Evolutionary conservation across 2,113 vertebrate genomes (phyloP).

Genomic region (Tyto alba): DNA sequence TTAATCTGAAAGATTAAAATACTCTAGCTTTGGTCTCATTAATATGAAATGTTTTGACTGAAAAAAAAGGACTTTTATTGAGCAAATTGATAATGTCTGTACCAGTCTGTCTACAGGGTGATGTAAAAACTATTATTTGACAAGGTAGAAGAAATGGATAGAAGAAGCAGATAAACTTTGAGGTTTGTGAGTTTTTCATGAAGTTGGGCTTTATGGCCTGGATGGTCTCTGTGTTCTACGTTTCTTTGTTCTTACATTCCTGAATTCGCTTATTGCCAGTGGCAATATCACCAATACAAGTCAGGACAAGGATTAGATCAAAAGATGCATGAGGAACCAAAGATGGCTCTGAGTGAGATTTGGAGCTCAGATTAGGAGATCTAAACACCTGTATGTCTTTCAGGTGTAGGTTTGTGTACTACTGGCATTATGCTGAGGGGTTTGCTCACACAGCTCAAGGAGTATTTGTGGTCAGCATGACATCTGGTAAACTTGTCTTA

Average conservation of each 20-base stretch:
- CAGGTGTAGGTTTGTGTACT: not conserved
- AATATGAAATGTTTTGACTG: rapidly evolving
- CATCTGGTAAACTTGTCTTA: not conserved
- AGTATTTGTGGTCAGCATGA: not conserved
- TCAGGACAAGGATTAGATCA: constrained; percentile 59
- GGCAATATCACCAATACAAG: constrained; percentile 56
- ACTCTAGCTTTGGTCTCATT: not conserved
- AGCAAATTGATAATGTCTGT: not conserved
- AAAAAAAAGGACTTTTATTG: not conserved
- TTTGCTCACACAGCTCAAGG: not conserved
- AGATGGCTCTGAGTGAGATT: constrained; percentile 51
- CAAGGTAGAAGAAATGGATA: not conserved
- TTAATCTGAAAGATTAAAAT: not conserved
- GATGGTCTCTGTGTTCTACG: not conserved
- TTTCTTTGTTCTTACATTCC: constrained; percentile 57
- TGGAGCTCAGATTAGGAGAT: constrained; percentile 50
- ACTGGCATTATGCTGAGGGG: not conserved
- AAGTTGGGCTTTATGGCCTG: not conserved
- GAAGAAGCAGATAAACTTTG: not conserved
- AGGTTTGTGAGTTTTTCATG: not conserved
- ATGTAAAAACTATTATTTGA: not conserved
- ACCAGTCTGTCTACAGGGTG: not conserved
- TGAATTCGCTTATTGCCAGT: constrained; percentile 44
- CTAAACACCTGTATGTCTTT: constrained; percentile 20
- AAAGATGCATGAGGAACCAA: constrained; percentile 19